Evolutionary conservation across 2,113 vertebrate species (phyloP).

Genomic region (Pseudonaja textilis): DNA sequence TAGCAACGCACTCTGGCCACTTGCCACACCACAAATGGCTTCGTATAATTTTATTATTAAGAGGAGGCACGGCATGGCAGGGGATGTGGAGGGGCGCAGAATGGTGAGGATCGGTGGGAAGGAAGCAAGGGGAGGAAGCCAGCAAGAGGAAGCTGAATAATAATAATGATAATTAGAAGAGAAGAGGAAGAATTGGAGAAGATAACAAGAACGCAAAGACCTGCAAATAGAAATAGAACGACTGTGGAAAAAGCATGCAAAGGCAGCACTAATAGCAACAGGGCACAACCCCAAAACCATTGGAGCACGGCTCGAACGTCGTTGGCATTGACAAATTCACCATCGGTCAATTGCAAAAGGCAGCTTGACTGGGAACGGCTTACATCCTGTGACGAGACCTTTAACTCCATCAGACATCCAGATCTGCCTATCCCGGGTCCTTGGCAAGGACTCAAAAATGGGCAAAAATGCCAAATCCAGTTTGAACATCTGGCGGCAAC

Average conservation of each 20-base stretch:
- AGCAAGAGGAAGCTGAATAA: neutral
- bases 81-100: neutral
- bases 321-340: neutral
- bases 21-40: constrained; percentile 75
- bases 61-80: constrained; percentile 42
- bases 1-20: constrained; percentile 73
- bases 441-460: neutral
- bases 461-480: neutral
- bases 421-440: neutral
- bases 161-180: too few species aligned
- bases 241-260: too few species aligned
- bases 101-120: neutral
- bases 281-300: too few species aligned
- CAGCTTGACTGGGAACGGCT: neutral
- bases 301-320: neutral
- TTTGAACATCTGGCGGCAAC: neutral
- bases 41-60: constrained; percentile 71
- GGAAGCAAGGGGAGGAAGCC: too few species aligned
- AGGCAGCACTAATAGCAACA: too few species aligned
- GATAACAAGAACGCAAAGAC: neutral
- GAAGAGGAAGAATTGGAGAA: neutral
- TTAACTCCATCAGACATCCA: neutral
- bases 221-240: neutral
- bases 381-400: neutral
- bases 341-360: neutral